Base-by-base conservation (phyloP, 2,888 invertebrate species). In the Macrosiphum euphorbiae region DNA sequence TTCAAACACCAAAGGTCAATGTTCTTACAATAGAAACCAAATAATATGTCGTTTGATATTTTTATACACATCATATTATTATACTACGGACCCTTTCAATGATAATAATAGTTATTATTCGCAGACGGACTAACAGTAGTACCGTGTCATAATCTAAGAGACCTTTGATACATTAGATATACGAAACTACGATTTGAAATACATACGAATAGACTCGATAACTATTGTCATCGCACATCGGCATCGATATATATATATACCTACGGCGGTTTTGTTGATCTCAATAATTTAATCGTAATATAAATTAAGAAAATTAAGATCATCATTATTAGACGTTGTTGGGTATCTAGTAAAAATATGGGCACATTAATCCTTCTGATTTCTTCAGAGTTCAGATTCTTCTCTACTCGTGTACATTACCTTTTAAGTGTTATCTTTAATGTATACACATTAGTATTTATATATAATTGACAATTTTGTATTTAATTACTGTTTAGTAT, bases 31-130 rank as follows among this genome's bases (percentile, higher is more conserved):
- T 35, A 35, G 78, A 78, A 78, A 78, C 78, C 35, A 35, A 78
- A 35, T 78, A 78, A 35, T 78, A 78, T 78, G 78, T 78, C 78
- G 20, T 78, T 16, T 78, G 78, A 78, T 78, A 78, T 35, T 78
- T 78, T 78, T 78, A 78, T 78, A 78, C 78, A 35, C 20, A 78
- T 20, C 8, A 35, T 78, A 78, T 26, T n/a, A 67, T n/a, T 35
- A 78, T 11, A 20, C 20, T 35, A 78, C 78, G 78, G 35, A 35
- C 78, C 78, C 78, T 20, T 78, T 78, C 78, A 78, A 78, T 78
- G 78, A 78, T 78, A 78, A 78, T 78, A 78, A 78, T 78, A 78
- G 78, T 78, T 78, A 78, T 78, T 78, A 78, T 78, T 78, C 35
- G 58, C 78, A 78, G 20, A 35, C 35, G 20, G 20, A 78, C 78